phyloP scores from a whole-genome alignment of 2,888 invertebrate species.

The Aethes cnicana region DNA sequence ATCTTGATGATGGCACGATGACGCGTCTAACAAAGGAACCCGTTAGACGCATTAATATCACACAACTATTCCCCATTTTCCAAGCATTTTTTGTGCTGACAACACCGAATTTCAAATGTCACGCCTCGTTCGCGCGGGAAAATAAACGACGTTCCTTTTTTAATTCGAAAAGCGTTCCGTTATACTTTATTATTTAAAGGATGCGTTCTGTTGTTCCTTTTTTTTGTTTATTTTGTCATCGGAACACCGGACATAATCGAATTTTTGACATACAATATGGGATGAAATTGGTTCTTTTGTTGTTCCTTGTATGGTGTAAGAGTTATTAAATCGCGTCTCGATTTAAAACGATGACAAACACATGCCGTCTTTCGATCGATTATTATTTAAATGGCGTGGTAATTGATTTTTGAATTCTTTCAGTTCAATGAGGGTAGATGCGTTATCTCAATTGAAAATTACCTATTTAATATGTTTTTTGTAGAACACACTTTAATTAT shows the following conservation, averaged over 20 bases:
- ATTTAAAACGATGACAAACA: conserved; percentile 33
- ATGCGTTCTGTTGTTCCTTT: conserved; percentile 55
- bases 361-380: conserved; percentile 23
- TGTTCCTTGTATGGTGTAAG: conserved; percentile 58
- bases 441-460: conserved; percentile 24
- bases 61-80: conserved; percentile 65
- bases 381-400: conserved; percentile 28
- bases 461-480: too few relatives aligned
- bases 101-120: conserved; percentile 76
- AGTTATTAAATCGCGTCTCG: conserved; percentile 54
- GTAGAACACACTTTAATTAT: too few relatives aligned
- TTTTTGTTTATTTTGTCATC: conserved; percentile 59
- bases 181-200: conserved; percentile 65
- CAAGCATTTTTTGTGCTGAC: conserved; percentile 61
- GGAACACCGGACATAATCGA: conserved; percentile 70
- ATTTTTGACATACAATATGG: conserved; percentile 76
- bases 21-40: conserved; percentile 64
- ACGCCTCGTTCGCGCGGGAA: conserved; percentile 79
- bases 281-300: conserved; percentile 77
- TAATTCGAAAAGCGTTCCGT: conserved; percentile 57
- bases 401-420: conserved; percentile 24
- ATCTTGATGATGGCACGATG: conserved; percentile 43
- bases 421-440: conserved; percentile 11
- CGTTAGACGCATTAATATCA: conserved; percentile 78
- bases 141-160: conserved; percentile 68